These are phyloP conservation scores for Galemys pyrenaicus DNA, from an alignment of 2,113 vertebrate genomes.

Conservation along the genomic window DNA sequence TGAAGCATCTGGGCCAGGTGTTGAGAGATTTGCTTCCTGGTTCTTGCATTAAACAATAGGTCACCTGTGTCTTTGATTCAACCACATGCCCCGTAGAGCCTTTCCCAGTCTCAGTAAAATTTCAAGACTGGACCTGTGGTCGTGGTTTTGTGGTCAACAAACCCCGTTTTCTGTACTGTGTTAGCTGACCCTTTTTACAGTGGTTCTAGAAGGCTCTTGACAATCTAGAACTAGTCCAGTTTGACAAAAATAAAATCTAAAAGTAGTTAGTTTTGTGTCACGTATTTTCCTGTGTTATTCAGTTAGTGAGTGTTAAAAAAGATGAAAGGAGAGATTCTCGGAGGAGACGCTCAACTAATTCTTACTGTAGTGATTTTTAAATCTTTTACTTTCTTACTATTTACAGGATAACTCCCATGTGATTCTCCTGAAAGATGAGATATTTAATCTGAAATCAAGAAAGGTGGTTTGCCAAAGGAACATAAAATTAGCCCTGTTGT, in stretches of 20 bases:
- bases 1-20: background rate
- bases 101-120: conserved; percentile 24
- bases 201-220: conserved; percentile 7
- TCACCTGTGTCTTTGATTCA: background rate
- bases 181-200: background rate
- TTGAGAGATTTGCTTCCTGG: background rate
- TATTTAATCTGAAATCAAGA: conserved; percentile 66
- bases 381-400: conserved; percentile 61
- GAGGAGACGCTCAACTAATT: background rate
- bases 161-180: conserved; percentile 6
- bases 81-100: background rate
- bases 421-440: conserved; percentile 62
- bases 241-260: background rate
- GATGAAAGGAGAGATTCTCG: background rate
- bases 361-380: conserved; percentile 41
- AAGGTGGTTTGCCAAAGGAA: conserved; percentile 73
- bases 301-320: background rate
- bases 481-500: conserved; percentile 66
- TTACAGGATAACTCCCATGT: conserved; percentile 44
- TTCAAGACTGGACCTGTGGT: background rate
- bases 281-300: background rate
- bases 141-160: conserved; percentile 1
- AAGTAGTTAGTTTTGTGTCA: conserved; percentile 14
- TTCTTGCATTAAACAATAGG: background rate
- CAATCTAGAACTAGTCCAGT: background rate